Base-by-base conservation (phyloP, 2,797 vertebrate genomes). In the Sebastes miniatus region DNA sequence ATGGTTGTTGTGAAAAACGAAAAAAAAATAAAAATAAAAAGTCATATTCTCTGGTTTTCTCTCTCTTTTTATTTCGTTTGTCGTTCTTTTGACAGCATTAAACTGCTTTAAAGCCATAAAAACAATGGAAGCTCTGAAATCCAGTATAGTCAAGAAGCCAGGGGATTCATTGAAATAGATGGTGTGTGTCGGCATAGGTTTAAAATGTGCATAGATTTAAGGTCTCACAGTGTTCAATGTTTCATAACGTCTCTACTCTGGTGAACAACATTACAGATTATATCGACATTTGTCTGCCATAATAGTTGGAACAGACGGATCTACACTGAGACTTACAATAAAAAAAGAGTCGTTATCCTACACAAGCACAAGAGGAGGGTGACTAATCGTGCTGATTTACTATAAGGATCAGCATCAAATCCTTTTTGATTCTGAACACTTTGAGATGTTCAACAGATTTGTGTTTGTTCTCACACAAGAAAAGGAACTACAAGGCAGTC, bases 401-500 rank as follows among this genome's bases (percentile, higher is more conserved):
- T 8, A 47, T 47, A 6, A 29, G 29, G 34, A 76, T 83, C 32
- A 70, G 47, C 50, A 63, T 57, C 36, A 63, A 27, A 72, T 76
- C 6, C 65, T 52, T 65, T 69, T 73, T 3, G 14, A 58, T 22
- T 57, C 39, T 61, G 29, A 67, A 62, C 74, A 69, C 25, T 1
- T 70, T 57, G 18, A 68, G 62, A 76, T 57, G 36, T 73, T 67
- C 20, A 50, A 25, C 14, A 73, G 39, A 32, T 66, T 72, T 73
- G 25, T 61, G 22, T 77, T 76, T 69, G 56, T 22, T 69, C 31
- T 73, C 10, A 16, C 57, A n/a, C 61, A 47, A 54, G 9, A 11
- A 56, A 64, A 39, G 18, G 4, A 77, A 13, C 9, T n/a, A 76
- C 5, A 27, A 69, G 39, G 3, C 18, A 43, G 11, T 50, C 7